Conservation (phyloP, 2,797 vertebrate species). For the Tragopan temminckii region DNA sequence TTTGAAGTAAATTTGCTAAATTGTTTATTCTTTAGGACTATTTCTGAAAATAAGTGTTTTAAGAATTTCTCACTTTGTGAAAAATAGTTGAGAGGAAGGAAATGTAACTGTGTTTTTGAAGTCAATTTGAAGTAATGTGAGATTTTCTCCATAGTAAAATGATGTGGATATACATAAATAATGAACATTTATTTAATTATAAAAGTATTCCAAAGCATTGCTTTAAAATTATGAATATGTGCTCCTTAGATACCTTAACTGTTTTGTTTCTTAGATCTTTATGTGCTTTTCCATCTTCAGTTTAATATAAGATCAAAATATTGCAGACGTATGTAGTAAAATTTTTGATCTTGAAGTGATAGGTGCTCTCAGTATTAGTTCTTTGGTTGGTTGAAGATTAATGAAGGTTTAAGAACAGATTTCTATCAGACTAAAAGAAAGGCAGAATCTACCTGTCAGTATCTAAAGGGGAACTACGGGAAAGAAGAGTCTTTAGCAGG, state of each 20-base stretch:
- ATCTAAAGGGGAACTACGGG: too few relatives aligned
- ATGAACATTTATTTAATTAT: neutral
- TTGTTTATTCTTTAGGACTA: neutral
- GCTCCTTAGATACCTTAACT: neutral
- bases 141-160: neutral
- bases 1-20: neutral
- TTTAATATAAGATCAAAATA: neutral
- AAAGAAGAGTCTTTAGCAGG: too few relatives aligned
- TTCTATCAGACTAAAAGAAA: neutral
- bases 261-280: neutral
- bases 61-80: neutral
- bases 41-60: neutral
- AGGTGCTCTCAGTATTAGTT: neutral
- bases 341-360: neutral
- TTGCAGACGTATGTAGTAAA: accelerated
- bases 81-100: neutral
- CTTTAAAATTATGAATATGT: neutral
- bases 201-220: neutral
- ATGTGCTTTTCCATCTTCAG: neutral
- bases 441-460: too few relatives aligned
- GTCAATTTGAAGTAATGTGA: neutral
- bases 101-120: neutral
- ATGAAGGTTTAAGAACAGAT: neutral
- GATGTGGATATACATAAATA: accelerated
- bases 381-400: neutral